Percentiles rank a stretch among this genome's conserved stretches.
These are phyloP conservation scores for Arion vulgaris DNA, from an alignment of 1,140 invertebrate species.

Conservation along the genomic window DNA sequence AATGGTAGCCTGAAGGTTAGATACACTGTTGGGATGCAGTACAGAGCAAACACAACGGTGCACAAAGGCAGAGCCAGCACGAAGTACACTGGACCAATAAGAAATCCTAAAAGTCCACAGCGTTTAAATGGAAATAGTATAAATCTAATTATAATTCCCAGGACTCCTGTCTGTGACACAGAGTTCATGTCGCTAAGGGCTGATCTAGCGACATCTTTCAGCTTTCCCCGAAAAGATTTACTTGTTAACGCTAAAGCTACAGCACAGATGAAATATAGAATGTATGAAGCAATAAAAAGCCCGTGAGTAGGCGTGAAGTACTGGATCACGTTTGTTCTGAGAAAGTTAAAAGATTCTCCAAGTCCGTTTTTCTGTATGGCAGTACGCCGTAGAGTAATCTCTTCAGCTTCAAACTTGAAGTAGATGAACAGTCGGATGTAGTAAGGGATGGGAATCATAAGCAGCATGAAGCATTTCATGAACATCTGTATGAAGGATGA, in stretches of 20 bases:
- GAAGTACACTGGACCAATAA: slow-evolving; percentile 60
- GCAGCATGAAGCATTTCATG: slow-evolving; percentile 56
- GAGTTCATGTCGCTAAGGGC: slow-evolving; percentile 65
- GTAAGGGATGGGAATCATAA: slow-evolving; percentile 65
- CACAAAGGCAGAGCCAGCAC: slow-evolving; percentile 56
- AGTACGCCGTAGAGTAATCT: slow-evolving; percentile 49
- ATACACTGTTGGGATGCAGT: slow-evolving; percentile 68
- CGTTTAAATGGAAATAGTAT: slow-evolving; percentile 60
- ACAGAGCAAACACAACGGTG: slow-evolving; percentile 55
- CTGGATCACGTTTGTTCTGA: slow-evolving; percentile 64
- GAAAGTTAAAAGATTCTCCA: slow-evolving; percentile 56
- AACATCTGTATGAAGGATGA: slow-evolving; percentile 26
- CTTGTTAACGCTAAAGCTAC: slow-evolving; percentile 58
- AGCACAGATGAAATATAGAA: slow-evolving; percentile 62
- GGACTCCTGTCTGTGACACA: slow-evolving; percentile 60
- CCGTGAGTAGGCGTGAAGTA: slow-evolving; percentile 65
- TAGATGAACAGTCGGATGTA: slow-evolving; percentile 66
- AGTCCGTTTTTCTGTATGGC: slow-evolving; percentile 49
- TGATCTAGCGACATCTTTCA: slow-evolving; percentile 56
- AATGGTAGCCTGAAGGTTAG: slow-evolving; percentile 64
- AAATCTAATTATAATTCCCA: slow-evolving; percentile 60
- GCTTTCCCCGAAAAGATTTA: slow-evolving; percentile 56
- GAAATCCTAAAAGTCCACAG: slow-evolving; percentile 53
- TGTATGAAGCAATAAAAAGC: slow-evolving; percentile 64
- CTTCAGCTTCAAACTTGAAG: slow-evolving; percentile 65